Evolutionary conservation across 92 coral and sea anemone species (phyloP), one percentile per base, ranked within the genome.

Genomic region (Epizoanthus scotinus): DNA sequence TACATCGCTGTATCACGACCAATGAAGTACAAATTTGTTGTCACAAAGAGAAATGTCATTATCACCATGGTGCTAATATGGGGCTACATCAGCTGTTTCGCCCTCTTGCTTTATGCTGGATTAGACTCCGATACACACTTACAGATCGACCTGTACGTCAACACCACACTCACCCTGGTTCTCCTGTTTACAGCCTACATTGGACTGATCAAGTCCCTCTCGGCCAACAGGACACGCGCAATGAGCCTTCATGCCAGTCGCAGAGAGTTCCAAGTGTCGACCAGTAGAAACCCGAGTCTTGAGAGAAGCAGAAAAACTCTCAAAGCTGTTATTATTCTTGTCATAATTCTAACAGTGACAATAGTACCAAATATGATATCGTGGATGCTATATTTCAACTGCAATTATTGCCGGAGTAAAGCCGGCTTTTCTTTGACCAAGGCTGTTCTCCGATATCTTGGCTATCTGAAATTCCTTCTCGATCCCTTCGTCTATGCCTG

Each of bases 401-500:
- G 91, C 71, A 49, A 14, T 22, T 19, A 5, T 6, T 87, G 91
- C 55, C 36, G 36, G 53, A 28, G 44, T 15, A 71, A 52, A 18
- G 78, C 71, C 49, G 56, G 49, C 10, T 67, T 84, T 42, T 28
- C 63, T 3, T 59, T 83, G 31, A 66, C 63, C 21, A 79, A 50
- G 25, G 78, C 70, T 29, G 66, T 79, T 55, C 60, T 87, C 44
- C 71, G 80, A 49, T 86, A 87, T 36, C 86, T 87, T 8, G 80
- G 82, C 3, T 87, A 83, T 13, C 59, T 78, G 6, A 87, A 87
- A 79, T 87, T 87, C 70, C 85, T 84, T 29, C 79, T 78, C 26
- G 91, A 87, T 61, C 91, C 91, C 0, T 84, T 87, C 24, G 91
- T 87, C 6, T 87, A 87, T 27, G 91, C 91, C 0, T 87, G 88